Evolutionary conservation across 2,797 vertebrate species (phyloP).

Genomic region (Coluber constrictor): DNA sequence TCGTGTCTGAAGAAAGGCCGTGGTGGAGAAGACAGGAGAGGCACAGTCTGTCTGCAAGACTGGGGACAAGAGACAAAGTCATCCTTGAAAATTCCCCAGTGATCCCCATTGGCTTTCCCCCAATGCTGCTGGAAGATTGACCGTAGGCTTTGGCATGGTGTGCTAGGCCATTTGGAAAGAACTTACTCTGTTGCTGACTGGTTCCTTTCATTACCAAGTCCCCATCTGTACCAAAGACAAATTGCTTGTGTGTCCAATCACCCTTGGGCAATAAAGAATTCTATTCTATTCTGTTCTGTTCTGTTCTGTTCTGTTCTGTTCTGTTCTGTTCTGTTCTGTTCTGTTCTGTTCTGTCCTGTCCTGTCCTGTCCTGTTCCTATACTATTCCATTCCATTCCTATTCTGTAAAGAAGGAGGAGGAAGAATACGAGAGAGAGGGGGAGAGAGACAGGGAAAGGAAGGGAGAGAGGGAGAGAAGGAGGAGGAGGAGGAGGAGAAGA

Average conservation of each 20-base stretch:
- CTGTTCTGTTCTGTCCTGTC: accelerated
- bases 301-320: too few species aligned
- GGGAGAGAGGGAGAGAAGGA: too few species aligned
- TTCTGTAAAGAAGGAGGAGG: background rate
- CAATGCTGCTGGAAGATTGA: conserved; percentile 1
- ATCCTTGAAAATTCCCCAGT: background rate
- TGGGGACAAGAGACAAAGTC: conserved; percentile 7
- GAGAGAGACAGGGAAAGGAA: too few species aligned
- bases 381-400: background rate
- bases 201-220: conserved; percentile 5
- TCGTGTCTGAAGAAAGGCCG: background rate
- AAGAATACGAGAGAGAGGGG: background rate
- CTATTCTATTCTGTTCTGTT: too few species aligned
- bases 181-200: background rate
- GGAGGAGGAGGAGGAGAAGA: too few species aligned
- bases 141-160: background rate
- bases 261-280: too few species aligned
- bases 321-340: too few species aligned
- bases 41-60: background rate
- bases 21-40: background rate
- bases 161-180: conserved; percentile 18
- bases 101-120: conserved; percentile 7
- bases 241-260: too few species aligned
- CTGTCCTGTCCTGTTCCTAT: accelerated
- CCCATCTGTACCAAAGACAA: background rate